Percentiles rank a stretch among this genome's conserved stretches.
Evolutionary conservation across 2,888 invertebrate genomes (phyloP).

Genomic region (Acanthosepion pharaonis): DNA sequence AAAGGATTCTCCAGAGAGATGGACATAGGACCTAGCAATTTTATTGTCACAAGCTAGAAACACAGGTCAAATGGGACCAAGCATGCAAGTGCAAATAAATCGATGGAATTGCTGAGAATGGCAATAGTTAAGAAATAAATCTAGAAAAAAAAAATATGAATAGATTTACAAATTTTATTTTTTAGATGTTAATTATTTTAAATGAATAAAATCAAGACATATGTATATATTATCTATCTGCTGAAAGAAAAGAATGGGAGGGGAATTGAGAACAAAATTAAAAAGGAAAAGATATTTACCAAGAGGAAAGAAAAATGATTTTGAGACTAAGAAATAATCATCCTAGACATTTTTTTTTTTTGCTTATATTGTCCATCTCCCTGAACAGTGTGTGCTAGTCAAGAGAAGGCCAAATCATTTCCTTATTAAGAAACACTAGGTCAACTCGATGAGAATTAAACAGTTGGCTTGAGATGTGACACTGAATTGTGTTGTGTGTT

Average conservation of each 20-base stretch:
- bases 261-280: neutral
- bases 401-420: neutral
- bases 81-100: neutral
- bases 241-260: neutral
- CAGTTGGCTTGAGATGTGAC: slow-evolving; percentile 17
- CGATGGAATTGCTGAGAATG: neutral
- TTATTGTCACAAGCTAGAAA: neutral
- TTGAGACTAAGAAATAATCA: neutral
- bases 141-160: neutral
- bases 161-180: neutral
- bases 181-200: neutral
- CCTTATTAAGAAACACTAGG: neutral
- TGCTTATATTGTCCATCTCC: neutral
- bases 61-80: neutral
- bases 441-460: neutral
- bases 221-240: neutral
- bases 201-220: neutral
- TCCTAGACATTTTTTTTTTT: neutral
- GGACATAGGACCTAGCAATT: neutral
- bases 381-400: neutral
- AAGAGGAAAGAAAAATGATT: neutral
- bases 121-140: neutral
- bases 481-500: neutral
- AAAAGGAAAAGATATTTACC: neutral
- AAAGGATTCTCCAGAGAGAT: neutral